Evolutionary conservation across 2,113 vertebrate genomes (phyloP).

Genomic region (Pterocles orientalis): DNA sequence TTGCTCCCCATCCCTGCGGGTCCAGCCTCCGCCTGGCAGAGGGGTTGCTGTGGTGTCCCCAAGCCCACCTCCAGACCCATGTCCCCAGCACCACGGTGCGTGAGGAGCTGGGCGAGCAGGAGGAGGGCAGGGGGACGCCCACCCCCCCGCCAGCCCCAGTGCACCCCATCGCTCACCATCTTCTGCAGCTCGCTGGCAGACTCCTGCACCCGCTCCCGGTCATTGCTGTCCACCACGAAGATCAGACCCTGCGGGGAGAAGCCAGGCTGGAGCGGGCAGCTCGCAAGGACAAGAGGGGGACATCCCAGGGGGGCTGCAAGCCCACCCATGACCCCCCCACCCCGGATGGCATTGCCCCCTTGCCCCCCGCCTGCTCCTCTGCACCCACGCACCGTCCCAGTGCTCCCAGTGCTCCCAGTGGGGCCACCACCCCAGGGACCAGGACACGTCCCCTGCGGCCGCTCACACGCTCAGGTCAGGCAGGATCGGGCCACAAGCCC

Average conservation of each 20-base stretch:
- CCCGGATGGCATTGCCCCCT: neutral
- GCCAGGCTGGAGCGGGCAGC: neutral
- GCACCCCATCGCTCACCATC: constrained; percentile 79
- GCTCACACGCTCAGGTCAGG: neutral
- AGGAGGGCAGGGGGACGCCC: neutral
- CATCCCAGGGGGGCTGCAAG: neutral
- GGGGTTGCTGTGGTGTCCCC: neutral
- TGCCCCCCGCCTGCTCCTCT: neutral
- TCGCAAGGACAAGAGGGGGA: rapidly evolving
- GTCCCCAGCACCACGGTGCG: rapidly evolving
- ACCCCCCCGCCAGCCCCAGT: neutral
- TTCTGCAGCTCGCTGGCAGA: constrained; percentile 89
- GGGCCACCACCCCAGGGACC: neutral
- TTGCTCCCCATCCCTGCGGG: neutral
- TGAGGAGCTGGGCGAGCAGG: neutral
- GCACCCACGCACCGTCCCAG: rapidly evolving
- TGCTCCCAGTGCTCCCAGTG: neutral
- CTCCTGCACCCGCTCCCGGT: constrained; percentile 88
- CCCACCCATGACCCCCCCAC: rapidly evolving
- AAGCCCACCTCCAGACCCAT: rapidly evolving
- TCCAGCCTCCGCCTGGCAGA: neutral
- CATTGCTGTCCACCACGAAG: constrained; percentile 95
- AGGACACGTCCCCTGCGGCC: rapidly evolving
- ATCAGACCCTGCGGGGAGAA: constrained; percentile 83
- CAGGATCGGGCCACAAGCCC: neutral